phyloP scores from a whole-genome alignment of 2,797 vertebrate species.

The Gobio occitaniae region DNA sequence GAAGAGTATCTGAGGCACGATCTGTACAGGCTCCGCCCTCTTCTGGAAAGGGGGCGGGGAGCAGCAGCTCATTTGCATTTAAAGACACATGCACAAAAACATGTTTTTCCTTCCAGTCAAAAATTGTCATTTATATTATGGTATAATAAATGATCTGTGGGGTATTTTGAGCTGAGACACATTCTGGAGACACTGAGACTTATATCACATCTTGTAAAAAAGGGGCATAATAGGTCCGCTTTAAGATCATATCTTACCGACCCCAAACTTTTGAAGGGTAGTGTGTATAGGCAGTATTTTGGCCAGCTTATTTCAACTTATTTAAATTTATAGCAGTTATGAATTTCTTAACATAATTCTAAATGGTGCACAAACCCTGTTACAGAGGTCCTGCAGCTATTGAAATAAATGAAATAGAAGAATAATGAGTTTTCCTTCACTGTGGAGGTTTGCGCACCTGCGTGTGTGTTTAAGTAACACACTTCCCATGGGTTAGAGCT shows the following conservation, averaged over 20 bases:
- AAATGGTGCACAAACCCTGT: background rate
- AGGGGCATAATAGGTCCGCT: too few relatives aligned
- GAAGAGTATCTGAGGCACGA: too few relatives aligned
- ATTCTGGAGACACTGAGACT: too few relatives aligned
- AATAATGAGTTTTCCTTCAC: background rate
- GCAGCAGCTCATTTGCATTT: too few relatives aligned
- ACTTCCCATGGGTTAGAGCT: conserved; percentile 22
- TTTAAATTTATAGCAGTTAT: background rate
- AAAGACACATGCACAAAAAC: too few relatives aligned
- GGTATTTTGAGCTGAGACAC: too few relatives aligned
- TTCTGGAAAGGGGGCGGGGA: too few relatives aligned
- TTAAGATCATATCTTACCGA: background rate
- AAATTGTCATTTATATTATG: too few relatives aligned
- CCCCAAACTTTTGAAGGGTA: background rate
- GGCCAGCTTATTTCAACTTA: background rate
- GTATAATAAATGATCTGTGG: too few relatives aligned
- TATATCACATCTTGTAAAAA: too few relatives aligned
- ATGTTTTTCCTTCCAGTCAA: too few relatives aligned
- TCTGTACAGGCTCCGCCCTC: too few relatives aligned
- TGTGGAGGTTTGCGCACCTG: background rate
- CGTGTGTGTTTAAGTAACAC: conserved; percentile 25
- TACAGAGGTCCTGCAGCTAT: background rate
- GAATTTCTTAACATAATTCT: background rate
- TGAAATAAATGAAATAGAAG: background rate
- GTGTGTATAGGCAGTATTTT: background rate